These are phyloP conservation scores for Azemiops feae DNA, from an alignment of 2,113 vertebrate species.

Conservation along the genomic window DNA sequence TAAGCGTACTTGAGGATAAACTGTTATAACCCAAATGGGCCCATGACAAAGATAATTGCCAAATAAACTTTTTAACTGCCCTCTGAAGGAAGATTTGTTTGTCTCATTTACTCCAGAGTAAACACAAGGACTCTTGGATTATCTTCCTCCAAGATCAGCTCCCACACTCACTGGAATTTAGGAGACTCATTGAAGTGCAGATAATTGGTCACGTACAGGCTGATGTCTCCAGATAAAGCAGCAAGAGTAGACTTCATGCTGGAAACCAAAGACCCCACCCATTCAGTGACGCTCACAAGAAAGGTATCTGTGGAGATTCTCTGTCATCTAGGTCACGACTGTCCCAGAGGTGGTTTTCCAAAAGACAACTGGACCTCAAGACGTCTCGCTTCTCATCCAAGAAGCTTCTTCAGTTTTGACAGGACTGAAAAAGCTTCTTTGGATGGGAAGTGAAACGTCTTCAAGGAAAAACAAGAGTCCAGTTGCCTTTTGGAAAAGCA, in stretches of 20 bases:
- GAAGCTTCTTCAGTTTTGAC: not conserved
- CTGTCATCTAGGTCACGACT: not conserved
- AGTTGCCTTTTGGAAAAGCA: not conserved
- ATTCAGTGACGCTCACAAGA: not conserved
- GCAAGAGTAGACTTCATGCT: not conserved
- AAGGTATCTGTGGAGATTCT: not conserved
- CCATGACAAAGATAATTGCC: not conserved
- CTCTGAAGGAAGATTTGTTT: not conserved
- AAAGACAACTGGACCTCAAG: not conserved
- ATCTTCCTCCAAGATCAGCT: not conserved
- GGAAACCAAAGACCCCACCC: not conserved
- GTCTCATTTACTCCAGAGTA: not conserved
- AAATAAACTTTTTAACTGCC: not conserved
- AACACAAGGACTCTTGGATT: not conserved
- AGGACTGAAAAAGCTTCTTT: not conserved
- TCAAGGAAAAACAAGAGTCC: not conserved
- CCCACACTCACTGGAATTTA: not conserved
- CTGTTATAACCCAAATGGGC: not conserved
- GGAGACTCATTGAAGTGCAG: not conserved
- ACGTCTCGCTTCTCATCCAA: not conserved
- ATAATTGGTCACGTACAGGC: not conserved
- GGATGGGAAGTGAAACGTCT: not conserved
- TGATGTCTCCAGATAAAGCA: not conserved
- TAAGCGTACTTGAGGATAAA: not conserved
- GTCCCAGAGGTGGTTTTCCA: not conserved